These are phyloP conservation scores for rabbit (Oryctolagus cuniculus) DNA, from an alignment of 2,113 vertebrate genomes.

Conservation along the genomic window DNA sequence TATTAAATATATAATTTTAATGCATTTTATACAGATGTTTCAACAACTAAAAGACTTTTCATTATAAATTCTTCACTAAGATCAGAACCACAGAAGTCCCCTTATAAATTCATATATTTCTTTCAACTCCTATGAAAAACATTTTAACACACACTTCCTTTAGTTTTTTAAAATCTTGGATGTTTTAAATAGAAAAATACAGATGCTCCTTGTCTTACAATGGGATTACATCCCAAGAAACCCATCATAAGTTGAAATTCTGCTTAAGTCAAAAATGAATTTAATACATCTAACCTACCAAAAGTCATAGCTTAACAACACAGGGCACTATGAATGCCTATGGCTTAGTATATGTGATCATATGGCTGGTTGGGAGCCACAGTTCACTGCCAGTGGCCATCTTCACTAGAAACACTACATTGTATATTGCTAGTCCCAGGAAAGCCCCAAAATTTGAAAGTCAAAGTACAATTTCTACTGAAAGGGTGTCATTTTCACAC, in stretches of 20 bases:
- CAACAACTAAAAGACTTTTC: conserved; percentile 7
- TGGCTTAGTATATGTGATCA: background rate
- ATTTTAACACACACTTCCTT: conserved; percentile 23
- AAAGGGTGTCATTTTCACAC: background rate
- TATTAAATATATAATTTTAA: conserved; percentile 40
- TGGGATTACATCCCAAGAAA: background rate
- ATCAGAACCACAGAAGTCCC: background rate
- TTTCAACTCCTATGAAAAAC: background rate
- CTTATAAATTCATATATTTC: background rate
- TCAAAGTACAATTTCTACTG: background rate
- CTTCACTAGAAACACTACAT: background rate
- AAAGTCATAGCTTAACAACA: background rate
- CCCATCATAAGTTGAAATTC: background rate
- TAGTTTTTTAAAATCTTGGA: background rate
- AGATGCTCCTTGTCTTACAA: background rate
- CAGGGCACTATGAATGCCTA: background rate
- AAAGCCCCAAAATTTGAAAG: background rate
- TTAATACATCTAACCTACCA: too few relatives aligned
- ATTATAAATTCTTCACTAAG: background rate
- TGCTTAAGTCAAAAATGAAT: too few relatives aligned
- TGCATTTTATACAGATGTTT: background rate
- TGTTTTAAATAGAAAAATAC: background rate
- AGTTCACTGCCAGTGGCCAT: background rate
- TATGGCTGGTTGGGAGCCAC: background rate
- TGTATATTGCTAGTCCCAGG: background rate